Conservation (phyloP, 2,888 invertebrate genomes). For the Amblyjoppa fuscipennis region DNA sequence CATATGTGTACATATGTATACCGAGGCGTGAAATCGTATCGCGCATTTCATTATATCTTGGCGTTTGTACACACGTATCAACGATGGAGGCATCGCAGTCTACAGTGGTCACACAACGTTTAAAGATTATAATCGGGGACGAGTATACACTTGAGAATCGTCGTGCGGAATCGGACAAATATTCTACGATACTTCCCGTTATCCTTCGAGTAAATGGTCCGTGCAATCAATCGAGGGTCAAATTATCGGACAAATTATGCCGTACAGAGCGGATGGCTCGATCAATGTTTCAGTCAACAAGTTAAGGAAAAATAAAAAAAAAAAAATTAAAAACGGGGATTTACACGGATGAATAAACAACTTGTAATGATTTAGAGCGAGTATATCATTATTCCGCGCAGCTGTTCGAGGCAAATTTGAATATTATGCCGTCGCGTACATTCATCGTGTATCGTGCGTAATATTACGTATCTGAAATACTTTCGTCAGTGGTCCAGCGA, state of each 20-base stretch:
- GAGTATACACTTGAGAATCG: neutral
- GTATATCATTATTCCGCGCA: neutral
- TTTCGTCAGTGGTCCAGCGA: neutral
- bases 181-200: neutral
- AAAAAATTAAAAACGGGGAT: neutral
- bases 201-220: neutral
- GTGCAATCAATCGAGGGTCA: neutral
- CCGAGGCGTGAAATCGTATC: slow-evolving; percentile 42
- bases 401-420: neutral
- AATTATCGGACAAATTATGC: neutral
- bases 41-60: slow-evolving; percentile 63
- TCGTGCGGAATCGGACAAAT: neutral
- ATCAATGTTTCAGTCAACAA: neutral
- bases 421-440: neutral
- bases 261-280: no score
- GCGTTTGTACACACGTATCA: slow-evolving; percentile 38
- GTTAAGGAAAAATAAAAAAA: neutral
- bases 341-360: neutral
- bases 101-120: neutral
- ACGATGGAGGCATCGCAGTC: neutral
- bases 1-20: slow-evolving; percentile 12
- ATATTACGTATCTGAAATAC: neutral
- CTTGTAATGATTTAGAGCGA: neutral
- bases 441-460: neutral
- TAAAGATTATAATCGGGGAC: slow-evolving; percentile 24